Percentiles rank a stretch among this genome's conserved stretches.
phyloP scores from a whole-genome alignment of 2,113 vertebrate genomes.

The Trematocara stigmaticum region DNA sequence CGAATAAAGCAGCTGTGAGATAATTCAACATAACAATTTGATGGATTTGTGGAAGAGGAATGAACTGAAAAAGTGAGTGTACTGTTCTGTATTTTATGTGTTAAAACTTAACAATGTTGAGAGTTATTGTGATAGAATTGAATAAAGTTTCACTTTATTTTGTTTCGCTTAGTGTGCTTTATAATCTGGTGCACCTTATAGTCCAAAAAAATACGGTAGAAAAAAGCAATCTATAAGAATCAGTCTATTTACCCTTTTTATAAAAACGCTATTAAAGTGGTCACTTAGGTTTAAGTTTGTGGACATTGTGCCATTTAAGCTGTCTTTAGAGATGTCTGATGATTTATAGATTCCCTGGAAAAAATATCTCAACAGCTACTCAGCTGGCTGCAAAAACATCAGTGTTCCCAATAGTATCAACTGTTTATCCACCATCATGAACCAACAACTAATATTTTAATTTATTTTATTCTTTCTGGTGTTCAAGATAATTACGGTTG shows the following conservation, averaged over 20 bases:
- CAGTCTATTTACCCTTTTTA: neutral
- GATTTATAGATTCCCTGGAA: neutral
- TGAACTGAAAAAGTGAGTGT: neutral
- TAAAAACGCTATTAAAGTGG: neutral
- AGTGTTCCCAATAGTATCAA: neutral
- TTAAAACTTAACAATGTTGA: neutral
- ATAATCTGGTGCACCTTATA: rapidly evolving
- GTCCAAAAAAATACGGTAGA: rapidly evolving
- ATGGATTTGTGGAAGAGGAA: neutral
- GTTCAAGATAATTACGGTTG: neutral
- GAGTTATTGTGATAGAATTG: neutral
- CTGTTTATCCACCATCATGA: neutral
- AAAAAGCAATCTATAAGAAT: rapidly evolving
- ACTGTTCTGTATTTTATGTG: neutral
- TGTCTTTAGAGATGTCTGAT: neutral
- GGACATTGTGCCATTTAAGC: neutral
- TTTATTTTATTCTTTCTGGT: neutral
- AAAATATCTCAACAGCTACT: neutral
- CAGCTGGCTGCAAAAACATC: neutral
- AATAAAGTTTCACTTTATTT: neutral
- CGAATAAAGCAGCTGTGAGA: neutral
- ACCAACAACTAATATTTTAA: neutral
- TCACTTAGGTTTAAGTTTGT: neutral
- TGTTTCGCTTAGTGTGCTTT: neutral
- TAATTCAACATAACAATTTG: neutral